Evolutionary conservation across 2,888 invertebrate species (phyloP), one percentile per base, ranked within the genome.

Genomic region (Aphrophora alni): DNA sequence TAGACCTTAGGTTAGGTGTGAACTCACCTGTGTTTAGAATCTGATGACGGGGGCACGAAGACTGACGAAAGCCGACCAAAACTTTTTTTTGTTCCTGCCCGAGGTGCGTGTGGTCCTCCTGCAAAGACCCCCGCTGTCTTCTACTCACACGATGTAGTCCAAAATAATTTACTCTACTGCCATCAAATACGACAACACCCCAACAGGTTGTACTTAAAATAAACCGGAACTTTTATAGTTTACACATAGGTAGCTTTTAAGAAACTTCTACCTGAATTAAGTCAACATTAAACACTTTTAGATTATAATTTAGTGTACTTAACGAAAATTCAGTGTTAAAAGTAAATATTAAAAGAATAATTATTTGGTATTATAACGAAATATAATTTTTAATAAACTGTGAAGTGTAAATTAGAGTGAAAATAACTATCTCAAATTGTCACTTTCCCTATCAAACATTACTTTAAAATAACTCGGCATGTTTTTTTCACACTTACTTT

Each of bases 1-100:
- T 59, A 59, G 59, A 14, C 59, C 59, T 59, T 21, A 59, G 59
- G 59, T 59, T 59, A 59, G 59, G 59, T 59, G 59, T 59, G 59
- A 59, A 59, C 59, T 59, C 59, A 59, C 59, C 59, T 59, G 44
- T 44, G 44, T 44, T 14, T 44, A 44, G 44, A 44, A 44, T 2
- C 44, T 17, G 59, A 59, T 59, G 59, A 59, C 59, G 59, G 59
- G 59, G 59, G n/a, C 59, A 14, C 44, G 14, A 59, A 1, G 59
- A 59, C 59, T 59, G 59, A 59, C 59, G 59, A 59, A 59, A 59
- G 59, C 59, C 59, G 59, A 59, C 59, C 59, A 59, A 59, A 44
- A 59, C 21, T 59, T 59, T 59, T n/a, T n/a, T 59, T 59, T 59
- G 21, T 59, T 59, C 59, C 4, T n/a, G 12, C n/a, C 59, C 21